Base-by-base conservation (phyloP, 2,888 invertebrate species). In the Cephus pygmeus region DNA sequence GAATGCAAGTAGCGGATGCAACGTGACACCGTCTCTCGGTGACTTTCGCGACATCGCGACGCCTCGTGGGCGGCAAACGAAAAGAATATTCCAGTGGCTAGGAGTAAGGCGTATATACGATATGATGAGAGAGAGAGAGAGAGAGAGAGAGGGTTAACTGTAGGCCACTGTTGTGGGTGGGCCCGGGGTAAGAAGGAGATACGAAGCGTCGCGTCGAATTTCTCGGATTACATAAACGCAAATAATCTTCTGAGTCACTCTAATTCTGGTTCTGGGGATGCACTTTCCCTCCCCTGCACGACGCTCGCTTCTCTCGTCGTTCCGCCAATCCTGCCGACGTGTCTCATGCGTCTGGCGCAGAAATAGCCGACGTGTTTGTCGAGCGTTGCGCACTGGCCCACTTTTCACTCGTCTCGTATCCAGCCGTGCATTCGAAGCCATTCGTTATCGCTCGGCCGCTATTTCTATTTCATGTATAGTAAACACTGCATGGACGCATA, bases 191-290 rank as follows among this genome's bases (percentile, higher is more conserved):
- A 56, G 23, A 56, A 23, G 23, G 56, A 56, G 56, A 56, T 23
- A 56, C 56, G 23, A 56, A 76, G 75, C 75, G 76, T 79, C 73
- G 81, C 80, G 80, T 80, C 78, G 80, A 78, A 82, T 79, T 79
- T 79, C 81, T 80, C 81, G 75, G 75, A 82, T 83, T 83, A 82
- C 80, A 82, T 80, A 82, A 83, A 80, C 81, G 82, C 82, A 81
- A 82, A 83, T 82, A 83, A 82, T 82, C 79, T 75, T 80, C 79
- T 84, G 83, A 83, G 79, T 82, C 81, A 84, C 81, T 82, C 82
- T 82, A 82, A 84, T 83, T 83, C 81, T 82, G 82, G 83, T 79
- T 75, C 75, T 77, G 80, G 81, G 82, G 81, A 82, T 82, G 83
- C 84, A 83, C 81, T 82, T 81, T 76, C 9, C 23, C 56, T 56